Evolutionary conservation across 2,797 vertebrate species (phyloP), one percentile per base, ranked within the genome.

Genomic region (Sebastes elongatus): DNA sequence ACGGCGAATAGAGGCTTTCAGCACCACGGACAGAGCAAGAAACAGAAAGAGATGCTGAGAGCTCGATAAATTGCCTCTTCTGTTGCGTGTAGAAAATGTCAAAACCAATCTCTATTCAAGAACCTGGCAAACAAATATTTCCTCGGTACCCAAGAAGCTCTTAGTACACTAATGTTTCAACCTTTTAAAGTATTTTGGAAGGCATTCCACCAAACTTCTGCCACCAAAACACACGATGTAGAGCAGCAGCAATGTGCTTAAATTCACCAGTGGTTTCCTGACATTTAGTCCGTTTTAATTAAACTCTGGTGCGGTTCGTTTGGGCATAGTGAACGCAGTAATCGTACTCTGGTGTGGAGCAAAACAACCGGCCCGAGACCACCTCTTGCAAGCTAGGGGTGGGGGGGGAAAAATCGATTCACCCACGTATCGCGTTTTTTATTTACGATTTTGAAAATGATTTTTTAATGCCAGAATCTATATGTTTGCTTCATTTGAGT

Each of bases 11-110:
- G 76, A 76, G 60, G 77, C 76, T 88, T 88, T 89, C 88, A 92
- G 92, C 81, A 86, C 85, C 86, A 83, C 6, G 83, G 90, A 88
- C 85, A 93, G 89, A 22, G 78, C 9, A 3, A 63, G 25, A 56
- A 22, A 93, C 87, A 22, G 78, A 10, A 3, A 66, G 25, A 56
- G 20, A 74, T 2, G 67, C 63, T 0, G 78, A 60, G 42, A 38
- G 69, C 65, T 71, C 3, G 0, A 73, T 62, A 71, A 32, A 59
- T 20, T 28, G 23, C 27, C 33, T 13, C 46, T 25, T 61, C 53
- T 70, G 28, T n/a, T 33, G 23, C 35, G 38, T 23, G 16, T 42
- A 42, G 38, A 66, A 75, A 80, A 91, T 77, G 59, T 67, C 66
- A 68, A 22, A 65, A 60, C 7, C 71, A 53, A 57, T 16, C 14